Conservation (phyloP, 2,888 invertebrate genomes). For the Entomobrya multifasciata region DNA sequence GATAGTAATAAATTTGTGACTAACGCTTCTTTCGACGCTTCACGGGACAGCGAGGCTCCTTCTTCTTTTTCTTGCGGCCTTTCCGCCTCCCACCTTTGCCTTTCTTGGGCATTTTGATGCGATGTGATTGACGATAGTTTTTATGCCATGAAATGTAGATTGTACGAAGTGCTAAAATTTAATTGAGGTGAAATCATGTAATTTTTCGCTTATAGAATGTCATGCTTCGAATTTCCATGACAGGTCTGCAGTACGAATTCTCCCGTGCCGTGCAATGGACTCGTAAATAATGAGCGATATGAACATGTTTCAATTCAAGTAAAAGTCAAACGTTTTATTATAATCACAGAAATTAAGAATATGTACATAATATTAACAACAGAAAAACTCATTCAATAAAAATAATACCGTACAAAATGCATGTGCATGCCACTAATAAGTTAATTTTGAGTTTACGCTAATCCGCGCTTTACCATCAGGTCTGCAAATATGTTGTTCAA, state of each 20-base stretch:
- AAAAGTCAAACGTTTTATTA: too few species aligned
- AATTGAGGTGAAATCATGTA: too few species aligned
- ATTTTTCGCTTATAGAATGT: too few species aligned
- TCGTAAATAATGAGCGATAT: too few species aligned
- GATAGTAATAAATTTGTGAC: background rate
- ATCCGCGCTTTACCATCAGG: constrained; percentile 54
- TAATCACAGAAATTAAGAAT: too few species aligned
- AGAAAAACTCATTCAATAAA: background rate
- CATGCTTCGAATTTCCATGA: too few species aligned
- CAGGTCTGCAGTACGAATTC: too few species aligned
- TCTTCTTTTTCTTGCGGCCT: constrained; percentile 71
- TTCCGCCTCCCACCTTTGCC: constrained; percentile 72
- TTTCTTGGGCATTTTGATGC: constrained; percentile 72
- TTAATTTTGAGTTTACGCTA: background rate
- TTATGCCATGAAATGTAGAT: too few species aligned
- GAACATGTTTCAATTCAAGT: too few species aligned
- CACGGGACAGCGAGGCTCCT: constrained; percentile 78
- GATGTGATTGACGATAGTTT: too few species aligned
- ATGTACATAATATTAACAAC: background rate
- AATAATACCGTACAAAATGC: background rate
- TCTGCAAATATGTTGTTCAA: constrained; percentile 66
- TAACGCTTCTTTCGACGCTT: constrained; percentile 79
- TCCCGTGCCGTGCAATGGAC: too few species aligned
- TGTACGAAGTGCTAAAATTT: too few species aligned
- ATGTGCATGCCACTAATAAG: background rate